phyloP scores from a whole-genome alignment of 2,797 vertebrate genomes.

The Esox masquinongy region DNA sequence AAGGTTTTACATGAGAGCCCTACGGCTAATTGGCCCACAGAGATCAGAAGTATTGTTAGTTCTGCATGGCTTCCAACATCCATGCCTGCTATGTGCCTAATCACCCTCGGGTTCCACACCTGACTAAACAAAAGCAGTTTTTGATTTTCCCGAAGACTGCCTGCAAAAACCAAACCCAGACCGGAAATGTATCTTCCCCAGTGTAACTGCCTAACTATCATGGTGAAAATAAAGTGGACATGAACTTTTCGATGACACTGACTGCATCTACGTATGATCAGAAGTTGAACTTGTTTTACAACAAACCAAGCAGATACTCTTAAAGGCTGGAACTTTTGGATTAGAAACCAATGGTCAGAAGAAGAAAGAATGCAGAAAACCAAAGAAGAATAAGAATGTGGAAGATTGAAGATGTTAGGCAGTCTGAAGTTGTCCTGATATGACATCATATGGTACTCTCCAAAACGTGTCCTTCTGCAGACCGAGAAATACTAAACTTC shows the following conservation, averaged over 20 bases:
- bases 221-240: constrained; percentile 4
- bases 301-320: background rate
- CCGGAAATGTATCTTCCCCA: constrained; percentile 40
- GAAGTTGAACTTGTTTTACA: background rate
- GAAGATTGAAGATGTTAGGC: background rate
- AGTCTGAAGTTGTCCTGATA: too few species aligned
- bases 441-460: too few species aligned
- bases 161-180: constrained; percentile 26
- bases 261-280: background rate
- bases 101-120: constrained; percentile 75
- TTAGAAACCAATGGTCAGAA: background rate
- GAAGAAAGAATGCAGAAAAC: background rate
- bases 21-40: constrained; percentile 79
- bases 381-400: background rate
- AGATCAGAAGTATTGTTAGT: constrained; percentile 80
- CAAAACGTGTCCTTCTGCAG: too few species aligned
- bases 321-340: background rate
- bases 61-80: constrained; percentile 73
- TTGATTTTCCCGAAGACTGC: constrained; percentile 49
- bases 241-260: constrained; percentile 13
- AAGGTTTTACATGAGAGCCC: constrained; percentile 78
- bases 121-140: constrained; percentile 72
- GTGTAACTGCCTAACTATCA: background rate
- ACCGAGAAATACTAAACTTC: too few species aligned
- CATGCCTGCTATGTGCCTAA: constrained; percentile 73